Evolutionary conservation across 2,888 invertebrate genomes (phyloP), one percentile per base, ranked within the genome.

Genomic region (Napeogenes inachia): DNA sequence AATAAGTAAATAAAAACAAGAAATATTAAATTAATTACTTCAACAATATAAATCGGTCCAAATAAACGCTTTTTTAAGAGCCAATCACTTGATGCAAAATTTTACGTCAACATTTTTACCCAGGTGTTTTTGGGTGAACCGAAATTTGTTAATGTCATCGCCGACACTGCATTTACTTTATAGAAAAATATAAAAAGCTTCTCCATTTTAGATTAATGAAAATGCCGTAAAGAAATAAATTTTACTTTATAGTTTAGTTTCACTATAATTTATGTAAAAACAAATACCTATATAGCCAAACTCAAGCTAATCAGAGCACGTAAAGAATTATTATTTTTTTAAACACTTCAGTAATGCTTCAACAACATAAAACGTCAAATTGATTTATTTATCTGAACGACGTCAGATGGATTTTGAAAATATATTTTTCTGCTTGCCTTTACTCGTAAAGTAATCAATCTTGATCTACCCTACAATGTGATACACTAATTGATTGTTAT

Each of bases 91-190:
- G 73, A 78, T 78, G 71, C 75, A 76, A 76, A 81, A 81, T 80
- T 80, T 74, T 77, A 72, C 69, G 71, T 72, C 74, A 72, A 74
- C 84, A 84, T 84, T 83, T 84, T 83, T 84, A 78, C 75, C 69
- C 77, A 82, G 84, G 81, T 82, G 78, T 74, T 75, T 74, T 65
- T 70, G 75, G 70, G 72, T 70, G 75, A 77, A 78, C 74, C 74
- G 75, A 63, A 70, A 66, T 69, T 69, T 68, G 63, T 68, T 68
- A 67, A 70, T 68, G 68, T 67, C 63, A 67, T 54, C 8, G 60
- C 35, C 45, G 45, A 21, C 57, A 59, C 50, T 61, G 62, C 64
- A 63, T 57, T 63, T 46, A 57, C 12, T 42, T 42, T 42, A 2
- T 42, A 42, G 35, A 42, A 10, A 10, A 42, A 42, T 10, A 42